Evolutionary conservation across 2,797 vertebrate species (phyloP).

Genomic region (Sebastes paucispinis): DNA sequence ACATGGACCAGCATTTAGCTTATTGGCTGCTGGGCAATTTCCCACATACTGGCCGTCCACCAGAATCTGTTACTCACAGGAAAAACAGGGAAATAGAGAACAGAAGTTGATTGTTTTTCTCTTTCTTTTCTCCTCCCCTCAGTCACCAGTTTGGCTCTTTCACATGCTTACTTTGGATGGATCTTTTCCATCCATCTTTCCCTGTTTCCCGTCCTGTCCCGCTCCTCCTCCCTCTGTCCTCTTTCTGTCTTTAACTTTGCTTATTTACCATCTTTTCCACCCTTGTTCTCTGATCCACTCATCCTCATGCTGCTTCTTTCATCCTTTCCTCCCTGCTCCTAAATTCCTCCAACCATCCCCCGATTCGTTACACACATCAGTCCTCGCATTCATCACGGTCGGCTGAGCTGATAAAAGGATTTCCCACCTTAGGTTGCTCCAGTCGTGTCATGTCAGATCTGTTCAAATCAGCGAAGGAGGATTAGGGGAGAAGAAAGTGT

Average conservation of each 20-base stretch:
- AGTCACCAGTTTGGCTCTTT: not conserved
- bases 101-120: slow-evolving; percentile 10
- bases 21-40: slow-evolving; percentile 35
- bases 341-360: slow-evolving; percentile 42
- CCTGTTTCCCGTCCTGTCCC: not conserved
- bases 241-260: slow-evolving; percentile 31
- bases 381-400: slow-evolving; percentile 38
- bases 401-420: slow-evolving; percentile 74
- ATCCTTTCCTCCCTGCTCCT: slow-evolving; percentile 29
- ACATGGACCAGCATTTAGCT: slow-evolving; percentile 12
- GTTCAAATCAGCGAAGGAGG: slow-evolving; percentile 60
- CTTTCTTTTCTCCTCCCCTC: not conserved
- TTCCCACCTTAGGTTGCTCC: slow-evolving; percentile 59
- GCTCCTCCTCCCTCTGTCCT: slow-evolving; percentile 5
- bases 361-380: slow-evolving; percentile 51
- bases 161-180: not conserved
- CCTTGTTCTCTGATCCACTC: not conserved
- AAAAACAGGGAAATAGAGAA: not conserved
- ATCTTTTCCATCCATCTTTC: not conserved
- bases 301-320: not conserved
- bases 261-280: not conserved
- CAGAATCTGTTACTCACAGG: slow-evolving; percentile 19
- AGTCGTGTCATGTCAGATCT: slow-evolving; percentile 66
- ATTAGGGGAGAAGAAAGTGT: slow-evolving; percentile 65
- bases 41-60: slow-evolving; percentile 34